A percentile compares a stretch with the other conserved stretches of the same genome.
Evolutionary conservation across 2,113 vertebrate genomes (phyloP).

Genomic region (Oxyruncus cristatus): DNA sequence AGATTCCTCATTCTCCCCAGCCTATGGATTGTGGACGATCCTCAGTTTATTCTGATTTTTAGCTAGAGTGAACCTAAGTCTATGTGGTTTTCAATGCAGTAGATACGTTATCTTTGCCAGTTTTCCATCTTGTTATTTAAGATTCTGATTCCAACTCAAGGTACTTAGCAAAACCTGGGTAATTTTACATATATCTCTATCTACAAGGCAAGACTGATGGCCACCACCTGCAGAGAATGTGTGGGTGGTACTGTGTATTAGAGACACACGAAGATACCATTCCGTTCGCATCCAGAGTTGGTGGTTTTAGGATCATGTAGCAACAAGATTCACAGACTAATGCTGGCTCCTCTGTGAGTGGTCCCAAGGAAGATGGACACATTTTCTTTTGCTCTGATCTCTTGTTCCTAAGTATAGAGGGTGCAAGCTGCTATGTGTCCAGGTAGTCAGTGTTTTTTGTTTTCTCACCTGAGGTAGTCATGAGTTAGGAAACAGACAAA

Average conservation of each 20-base stretch:
- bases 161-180: background rate
- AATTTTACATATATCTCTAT: background rate
- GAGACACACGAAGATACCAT: accelerated
- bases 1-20: background rate
- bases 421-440: background rate
- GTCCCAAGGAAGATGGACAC: background rate
- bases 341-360: background rate
- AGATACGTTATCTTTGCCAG: background rate
- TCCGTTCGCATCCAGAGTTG: background rate
- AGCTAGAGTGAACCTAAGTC: background rate
- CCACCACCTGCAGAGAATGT: background rate
- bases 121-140: background rate
- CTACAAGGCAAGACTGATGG: background rate
- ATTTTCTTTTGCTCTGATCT: background rate
- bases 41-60: background rate
- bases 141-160: background rate
- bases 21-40: background rate
- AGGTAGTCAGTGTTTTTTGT: background rate
- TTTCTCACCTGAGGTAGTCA: background rate
- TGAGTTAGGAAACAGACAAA: background rate
- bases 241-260: background rate
- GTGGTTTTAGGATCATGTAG: background rate
- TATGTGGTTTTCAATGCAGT: background rate
- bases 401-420: background rate
- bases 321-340: background rate